Evolutionary conservation across 2,797 vertebrate genomes (phyloP).

Genomic region (Sebastes taczanowskii): DNA sequence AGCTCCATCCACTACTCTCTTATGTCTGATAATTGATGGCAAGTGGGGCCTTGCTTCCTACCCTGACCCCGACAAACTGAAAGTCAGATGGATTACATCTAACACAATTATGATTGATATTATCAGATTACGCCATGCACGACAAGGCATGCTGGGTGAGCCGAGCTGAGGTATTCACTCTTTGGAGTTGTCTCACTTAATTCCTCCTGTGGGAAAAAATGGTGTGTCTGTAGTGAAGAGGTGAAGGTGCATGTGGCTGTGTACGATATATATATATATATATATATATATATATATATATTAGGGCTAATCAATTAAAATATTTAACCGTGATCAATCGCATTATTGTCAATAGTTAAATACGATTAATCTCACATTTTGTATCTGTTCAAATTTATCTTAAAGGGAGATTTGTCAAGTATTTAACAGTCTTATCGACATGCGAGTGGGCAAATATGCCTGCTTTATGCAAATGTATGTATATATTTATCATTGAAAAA

Average conservation of each 20-base stretch:
- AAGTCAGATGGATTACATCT: conserved; percentile 93
- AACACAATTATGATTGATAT: conserved; percentile 95
- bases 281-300: too few relatives aligned
- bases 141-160: conserved; percentile 73
- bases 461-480: too few relatives aligned
- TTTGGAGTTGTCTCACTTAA: conserved; percentile 59
- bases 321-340: too few relatives aligned
- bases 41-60: conserved; percentile 91
- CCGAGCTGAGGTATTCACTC: conserved; percentile 82
- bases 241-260: conserved; percentile 14
- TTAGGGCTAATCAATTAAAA: too few relatives aligned
- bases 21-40: conserved; percentile 92
- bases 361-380: rapidly evolving
- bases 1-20: conserved; percentile 87
- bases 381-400: rapidly evolving
- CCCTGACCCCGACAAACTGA: conserved; percentile 90
- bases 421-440: too few relatives aligned
- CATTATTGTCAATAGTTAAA: too few relatives aligned
- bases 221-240: conserved; percentile 21
- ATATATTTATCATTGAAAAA: too few relatives aligned
- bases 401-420: too few relatives aligned
- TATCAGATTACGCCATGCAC: conserved; percentile 89
- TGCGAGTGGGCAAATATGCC: too few relatives aligned
- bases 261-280: not conserved
- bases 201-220: conserved; percentile 67